Evolutionary conservation across 1,140 invertebrate species (phyloP).

Genomic region (Drosophila lacteicornis): DNA sequence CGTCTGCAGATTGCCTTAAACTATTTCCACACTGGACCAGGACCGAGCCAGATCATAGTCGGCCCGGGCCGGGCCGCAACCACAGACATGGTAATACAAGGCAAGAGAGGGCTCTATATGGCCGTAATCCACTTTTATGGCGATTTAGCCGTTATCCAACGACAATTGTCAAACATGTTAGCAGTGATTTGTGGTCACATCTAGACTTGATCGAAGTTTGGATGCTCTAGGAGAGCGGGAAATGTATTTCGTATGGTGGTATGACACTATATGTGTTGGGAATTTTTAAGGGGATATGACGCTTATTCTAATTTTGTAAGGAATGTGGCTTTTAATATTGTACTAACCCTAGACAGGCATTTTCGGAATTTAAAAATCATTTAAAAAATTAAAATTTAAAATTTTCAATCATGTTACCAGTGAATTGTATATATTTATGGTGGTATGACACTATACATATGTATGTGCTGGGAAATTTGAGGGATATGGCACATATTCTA

Average conservation of each 20-base stretch:
- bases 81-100: conserved; percentile 19
- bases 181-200: conserved; percentile 25
- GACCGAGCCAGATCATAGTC: conserved; percentile 23
- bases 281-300: neutral
- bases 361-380: no score
- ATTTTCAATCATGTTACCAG: no score
- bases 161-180: conserved; percentile 40
- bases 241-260: neutral
- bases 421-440: neutral
- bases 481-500: neutral
- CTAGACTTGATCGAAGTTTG: neutral
- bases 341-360: no score
- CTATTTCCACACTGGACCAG: conserved; percentile 19
- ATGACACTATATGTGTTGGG: neutral
- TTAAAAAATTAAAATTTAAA: no score
- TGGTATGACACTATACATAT: neutral
- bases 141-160: conserved; percentile 49
- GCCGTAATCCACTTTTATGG: conserved; percentile 50
- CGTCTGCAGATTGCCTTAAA: conserved; percentile 38
- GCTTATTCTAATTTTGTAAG: neutral
- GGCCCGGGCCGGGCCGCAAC: conserved; percentile 17
- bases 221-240: conserved; percentile 5
- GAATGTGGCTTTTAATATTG: neutral
- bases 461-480: neutral
- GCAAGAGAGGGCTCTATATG: conserved; percentile 32